Conservation (phyloP, 1,140 invertebrate genomes). For the Luehdorfia chinensis region DNA sequence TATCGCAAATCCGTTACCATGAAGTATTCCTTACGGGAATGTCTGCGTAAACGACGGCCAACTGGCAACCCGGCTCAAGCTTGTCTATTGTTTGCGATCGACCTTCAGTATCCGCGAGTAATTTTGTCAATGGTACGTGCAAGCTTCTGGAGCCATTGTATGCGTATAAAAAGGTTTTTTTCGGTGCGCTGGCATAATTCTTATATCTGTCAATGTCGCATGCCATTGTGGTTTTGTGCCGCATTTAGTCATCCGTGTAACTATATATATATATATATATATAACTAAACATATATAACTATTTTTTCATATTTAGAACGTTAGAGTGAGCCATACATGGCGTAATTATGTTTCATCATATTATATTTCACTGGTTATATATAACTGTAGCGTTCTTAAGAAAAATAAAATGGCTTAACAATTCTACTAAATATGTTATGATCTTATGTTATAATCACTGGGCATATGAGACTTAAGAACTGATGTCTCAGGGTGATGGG, state of each 20-base stretch:
- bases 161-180: not conserved
- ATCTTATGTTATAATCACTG: too few species aligned
- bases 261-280: too few species aligned
- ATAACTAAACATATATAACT: too few species aligned
- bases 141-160: conserved; percentile 14
- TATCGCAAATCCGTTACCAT: too few species aligned
- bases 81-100: conserved; percentile 5
- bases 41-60: not conserved
- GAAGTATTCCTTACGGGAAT: not conserved
- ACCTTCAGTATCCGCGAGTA: conserved; percentile 13
- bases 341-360: too few species aligned
- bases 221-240: conserved; percentile 12
- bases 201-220: conserved; percentile 17
- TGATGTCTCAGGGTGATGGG: too few species aligned
- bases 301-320: conserved; percentile 12
- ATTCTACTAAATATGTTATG: too few species aligned
- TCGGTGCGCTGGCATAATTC: conserved; percentile 9
- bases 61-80: conserved; percentile 3
- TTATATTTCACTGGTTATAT: too few species aligned
- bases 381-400: not conserved
- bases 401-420: too few species aligned
- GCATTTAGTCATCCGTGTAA: conserved; percentile 10
- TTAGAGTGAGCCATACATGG: not conserved
- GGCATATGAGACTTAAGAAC: too few species aligned
- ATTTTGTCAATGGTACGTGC: conserved; percentile 15